Evolutionary conservation across 2,797 vertebrate species (phyloP).

Genomic region (Tinamus major): DNA sequence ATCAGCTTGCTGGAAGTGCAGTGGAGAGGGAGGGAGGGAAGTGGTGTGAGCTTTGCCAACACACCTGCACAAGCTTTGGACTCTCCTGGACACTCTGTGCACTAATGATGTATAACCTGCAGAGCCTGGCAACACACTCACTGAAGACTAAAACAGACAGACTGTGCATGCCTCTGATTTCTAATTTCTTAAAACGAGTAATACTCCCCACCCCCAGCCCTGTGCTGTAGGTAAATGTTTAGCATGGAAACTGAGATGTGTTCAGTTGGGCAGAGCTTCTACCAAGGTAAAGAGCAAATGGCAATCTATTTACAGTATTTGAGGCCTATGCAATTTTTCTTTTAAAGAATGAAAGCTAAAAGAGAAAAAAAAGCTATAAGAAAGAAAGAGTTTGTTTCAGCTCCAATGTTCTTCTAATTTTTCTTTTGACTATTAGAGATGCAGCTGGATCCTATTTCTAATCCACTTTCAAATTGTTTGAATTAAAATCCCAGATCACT

Average conservation of each 20-base stretch:
- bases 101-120: conserved; percentile 75
- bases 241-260: conserved; percentile 61
- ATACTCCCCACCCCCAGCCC: neutral
- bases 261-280: conserved; percentile 69
- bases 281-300: conserved; percentile 72
- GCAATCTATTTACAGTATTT: conserved; percentile 75
- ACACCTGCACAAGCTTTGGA: conserved; percentile 72
- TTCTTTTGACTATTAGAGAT: conserved; percentile 67
- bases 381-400: conserved; percentile 18
- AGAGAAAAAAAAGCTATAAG: conserved; percentile 10
- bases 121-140: conserved; percentile 49
- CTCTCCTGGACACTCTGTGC: conserved; percentile 62
- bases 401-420: conserved; percentile 37
- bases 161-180: conserved; percentile 42
- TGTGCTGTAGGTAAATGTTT: conserved; percentile 68
- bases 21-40: conserved; percentile 45
- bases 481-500: conserved; percentile 78
- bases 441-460: conserved; percentile 78
- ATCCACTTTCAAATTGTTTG: conserved; percentile 75
- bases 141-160: conserved; percentile 73
- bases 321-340: conserved; percentile 33
- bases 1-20: conserved; percentile 64
- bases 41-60: conserved; percentile 60
- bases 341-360: conserved; percentile 11
- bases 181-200: conserved; percentile 50